Conservation (phyloP, 2,797 vertebrate genomes). For the Holocentrus rufus region DNA sequence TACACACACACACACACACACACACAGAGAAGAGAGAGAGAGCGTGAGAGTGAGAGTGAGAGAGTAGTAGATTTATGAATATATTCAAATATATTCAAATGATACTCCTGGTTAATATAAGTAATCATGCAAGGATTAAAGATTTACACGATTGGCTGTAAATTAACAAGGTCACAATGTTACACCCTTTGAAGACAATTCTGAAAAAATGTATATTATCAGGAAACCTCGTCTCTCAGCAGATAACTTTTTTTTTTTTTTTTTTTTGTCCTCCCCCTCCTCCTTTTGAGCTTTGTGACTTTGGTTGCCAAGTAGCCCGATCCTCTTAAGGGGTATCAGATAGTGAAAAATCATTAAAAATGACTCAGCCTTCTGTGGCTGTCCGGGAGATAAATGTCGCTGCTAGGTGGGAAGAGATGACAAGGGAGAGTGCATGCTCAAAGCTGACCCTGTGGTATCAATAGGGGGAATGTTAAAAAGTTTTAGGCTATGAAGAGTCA, state of each 20-base stretch:
- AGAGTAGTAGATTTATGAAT: background rate
- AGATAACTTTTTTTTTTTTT: constrained; percentile 61
- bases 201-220: constrained; percentile 37
- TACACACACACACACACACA: no score
- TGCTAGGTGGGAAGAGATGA: constrained; percentile 52
- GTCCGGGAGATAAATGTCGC: constrained; percentile 58
- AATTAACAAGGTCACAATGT: constrained; percentile 43
- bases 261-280: no score
- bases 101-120: background rate
- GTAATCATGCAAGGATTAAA: constrained; percentile 40
- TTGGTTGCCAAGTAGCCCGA: constrained; percentile 49
- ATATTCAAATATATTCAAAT: no score
- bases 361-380: constrained; percentile 43
- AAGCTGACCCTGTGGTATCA: constrained; percentile 44
- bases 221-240: constrained; percentile 26
- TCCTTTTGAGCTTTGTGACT: constrained; percentile 50
- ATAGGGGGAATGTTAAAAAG: constrained; percentile 39
- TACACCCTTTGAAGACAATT: constrained; percentile 6
- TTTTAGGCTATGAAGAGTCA: constrained; percentile 29
- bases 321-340: constrained; percentile 55
- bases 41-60: no score
- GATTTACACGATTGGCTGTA: constrained; percentile 21
- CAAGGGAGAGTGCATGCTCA: constrained; percentile 38
- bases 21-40: no score
- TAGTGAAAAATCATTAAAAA: constrained; percentile 63